These are phyloP conservation scores for Drosophila littoralis DNA, from an alignment of 1,140 invertebrate genomes.

Conservation along the genomic window DNA sequence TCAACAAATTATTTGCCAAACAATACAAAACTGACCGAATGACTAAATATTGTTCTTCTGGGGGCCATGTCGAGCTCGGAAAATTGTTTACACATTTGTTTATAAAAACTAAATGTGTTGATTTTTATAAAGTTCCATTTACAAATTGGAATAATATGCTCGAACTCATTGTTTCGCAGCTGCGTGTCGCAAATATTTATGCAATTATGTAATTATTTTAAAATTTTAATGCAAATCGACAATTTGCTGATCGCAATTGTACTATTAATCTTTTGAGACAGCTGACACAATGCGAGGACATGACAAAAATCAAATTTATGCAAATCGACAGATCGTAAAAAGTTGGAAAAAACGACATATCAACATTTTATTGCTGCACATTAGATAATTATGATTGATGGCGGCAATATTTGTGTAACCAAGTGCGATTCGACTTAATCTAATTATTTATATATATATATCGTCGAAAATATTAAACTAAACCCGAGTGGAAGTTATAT, in stretches of 20 bases:
- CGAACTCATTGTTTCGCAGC: constrained; percentile 35
- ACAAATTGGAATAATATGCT: constrained; percentile 38
- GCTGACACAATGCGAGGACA: constrained; percentile 60
- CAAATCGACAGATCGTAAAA: constrained; percentile 42
- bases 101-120: constrained; percentile 62
- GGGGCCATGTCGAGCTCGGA: constrained; percentile 23
- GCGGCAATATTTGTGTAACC: background rate
- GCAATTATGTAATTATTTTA: constrained; percentile 73
- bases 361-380: constrained; percentile 24
- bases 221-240: constrained; percentile 64
- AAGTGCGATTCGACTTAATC: background rate
- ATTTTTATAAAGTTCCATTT: constrained; percentile 69
- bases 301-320: constrained; percentile 34
- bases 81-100: constrained; percentile 63
- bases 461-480: too few species aligned
- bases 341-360: background rate
- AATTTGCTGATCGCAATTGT: constrained; percentile 57
- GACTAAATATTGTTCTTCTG: constrained; percentile 61
- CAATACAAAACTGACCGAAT: constrained; percentile 58
- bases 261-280: constrained; percentile 70
- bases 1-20: constrained; percentile 51
- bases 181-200: constrained; percentile 78
- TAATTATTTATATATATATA: too few species aligned
- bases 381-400: constrained; percentile 14
- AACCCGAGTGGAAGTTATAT: too few species aligned